Percentiles rank a stretch among this genome's conserved stretches.
Evolutionary conservation across 2,797 vertebrate genomes (phyloP).

Genomic region (Pseudochirops cupreus): DNA sequence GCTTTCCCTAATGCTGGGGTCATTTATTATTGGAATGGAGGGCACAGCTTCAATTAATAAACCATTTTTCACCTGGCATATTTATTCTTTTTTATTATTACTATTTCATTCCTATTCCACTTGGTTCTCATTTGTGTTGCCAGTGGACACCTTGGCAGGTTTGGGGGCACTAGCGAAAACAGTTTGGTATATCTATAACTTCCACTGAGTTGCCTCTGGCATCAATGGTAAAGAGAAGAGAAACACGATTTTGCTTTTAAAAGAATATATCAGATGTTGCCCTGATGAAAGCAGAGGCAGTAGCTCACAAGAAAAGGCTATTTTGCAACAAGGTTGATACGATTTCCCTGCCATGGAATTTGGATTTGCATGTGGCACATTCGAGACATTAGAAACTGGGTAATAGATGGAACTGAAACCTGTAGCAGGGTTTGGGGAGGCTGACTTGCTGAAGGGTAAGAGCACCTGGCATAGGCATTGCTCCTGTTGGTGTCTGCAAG

Average conservation of each 20-base stretch:
- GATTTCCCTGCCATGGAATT: neutral
- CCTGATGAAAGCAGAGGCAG: neutral
- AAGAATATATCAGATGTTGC: neutral
- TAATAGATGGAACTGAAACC: neutral
- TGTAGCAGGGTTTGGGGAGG: neutral
- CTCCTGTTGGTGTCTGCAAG: neutral
- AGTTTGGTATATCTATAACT: rapidly evolving
- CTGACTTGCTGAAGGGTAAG: neutral
- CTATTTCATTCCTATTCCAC: conserved; percentile 59
- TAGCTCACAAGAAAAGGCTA: neutral
- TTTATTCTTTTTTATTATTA: conserved; percentile 78
- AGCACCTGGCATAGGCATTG: neutral
- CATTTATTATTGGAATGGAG: conserved; percentile 84
- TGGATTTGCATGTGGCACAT: neutral
- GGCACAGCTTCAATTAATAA: conserved; percentile 80
- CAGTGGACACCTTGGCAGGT: neutral
- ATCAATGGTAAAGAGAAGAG: neutral
- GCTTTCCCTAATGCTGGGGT: conserved; percentile 74
- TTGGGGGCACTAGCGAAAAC: neutral
- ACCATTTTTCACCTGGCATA: conserved; percentile 73
- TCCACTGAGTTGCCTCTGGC: rapidly evolving
- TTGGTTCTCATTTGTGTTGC: conserved; percentile 63
- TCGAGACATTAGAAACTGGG: neutral
- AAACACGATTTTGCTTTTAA: neutral
- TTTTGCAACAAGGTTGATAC: neutral